A percentile compares a stretch with the other conserved stretches of the same genome.
Conservation (phyloP, 2,797 vertebrate species). For the Otus scops region DNA sequence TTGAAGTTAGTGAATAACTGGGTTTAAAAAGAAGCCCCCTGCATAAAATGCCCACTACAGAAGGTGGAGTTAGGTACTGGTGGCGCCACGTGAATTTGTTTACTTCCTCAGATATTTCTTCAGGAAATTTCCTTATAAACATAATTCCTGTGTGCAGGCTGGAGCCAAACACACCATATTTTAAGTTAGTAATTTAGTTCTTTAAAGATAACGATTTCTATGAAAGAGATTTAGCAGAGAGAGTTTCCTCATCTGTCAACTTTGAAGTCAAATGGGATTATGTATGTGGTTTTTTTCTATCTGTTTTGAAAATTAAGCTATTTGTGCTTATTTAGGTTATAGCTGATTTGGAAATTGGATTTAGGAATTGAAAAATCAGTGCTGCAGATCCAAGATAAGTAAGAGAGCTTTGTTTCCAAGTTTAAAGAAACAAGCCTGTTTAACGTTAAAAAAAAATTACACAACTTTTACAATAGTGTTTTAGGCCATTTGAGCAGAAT, state of each 20-base stretch:
- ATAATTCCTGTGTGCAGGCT: not conserved
- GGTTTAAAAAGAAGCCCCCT: not conserved
- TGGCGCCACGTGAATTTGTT: not conserved
- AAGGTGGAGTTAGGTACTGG: not conserved
- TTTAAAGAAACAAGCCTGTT: not conserved
- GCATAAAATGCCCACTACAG: rapidly evolving
- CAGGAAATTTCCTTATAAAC: conserved; percentile 20
- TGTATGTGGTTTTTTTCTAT: not conserved
- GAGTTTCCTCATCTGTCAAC: not conserved
- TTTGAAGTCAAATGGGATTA: not conserved
- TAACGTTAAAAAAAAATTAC: not conserved
- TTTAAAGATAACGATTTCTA: not conserved
- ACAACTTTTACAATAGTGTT: not conserved
- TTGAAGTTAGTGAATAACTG: not conserved
- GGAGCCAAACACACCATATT: not conserved
- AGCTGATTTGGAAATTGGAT: not conserved
- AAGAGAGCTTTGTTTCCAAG: not conserved
- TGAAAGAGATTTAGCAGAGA: not conserved
- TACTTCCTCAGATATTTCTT: conserved; percentile 1
- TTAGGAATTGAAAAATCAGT: not conserved
- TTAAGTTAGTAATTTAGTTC: not conserved
- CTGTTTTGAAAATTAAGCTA: not conserved
- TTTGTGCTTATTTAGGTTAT: not conserved
- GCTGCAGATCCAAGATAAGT: not conserved
- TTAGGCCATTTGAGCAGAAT: not conserved